A percentile compares a stretch with the other conserved stretches of the same genome.
Evolutionary conservation across 2,113 vertebrate genomes (phyloP).

Genomic region (Misgurnus anguillicaudatus): DNA sequence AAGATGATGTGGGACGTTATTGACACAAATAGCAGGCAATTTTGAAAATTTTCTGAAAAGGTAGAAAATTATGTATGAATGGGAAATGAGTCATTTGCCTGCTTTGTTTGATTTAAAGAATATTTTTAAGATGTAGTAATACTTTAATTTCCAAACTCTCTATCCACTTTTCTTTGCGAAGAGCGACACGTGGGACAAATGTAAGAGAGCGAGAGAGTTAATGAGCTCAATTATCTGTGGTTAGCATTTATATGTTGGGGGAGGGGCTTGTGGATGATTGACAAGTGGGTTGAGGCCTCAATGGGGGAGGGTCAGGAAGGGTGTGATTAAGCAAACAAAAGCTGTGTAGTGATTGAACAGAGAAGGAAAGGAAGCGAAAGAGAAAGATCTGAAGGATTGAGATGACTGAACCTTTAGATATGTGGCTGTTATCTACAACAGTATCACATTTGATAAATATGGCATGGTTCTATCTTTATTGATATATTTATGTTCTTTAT

Average conservation of each 20-base stretch:
- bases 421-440: constrained; percentile 11
- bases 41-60: neutral
- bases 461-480: neutral
- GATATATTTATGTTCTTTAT: constrained; percentile 7
- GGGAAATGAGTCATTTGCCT: neutral
- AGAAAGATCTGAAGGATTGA: constrained; percentile 15
- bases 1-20: neutral
- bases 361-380: neutral
- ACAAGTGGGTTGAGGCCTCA: constrained; percentile 35
- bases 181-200: constrained; percentile 25
- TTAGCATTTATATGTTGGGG: constrained; percentile 34
- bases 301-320: constrained; percentile 36
- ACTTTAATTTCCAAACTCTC: constrained; percentile 32
- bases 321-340: constrained; percentile 51
- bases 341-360: constrained; percentile 16
- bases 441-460: neutral
- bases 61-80: neutral
- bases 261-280: constrained; percentile 46
- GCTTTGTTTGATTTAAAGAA: constrained; percentile 44
- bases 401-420: constrained; percentile 1
- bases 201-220: constrained; percentile 42
- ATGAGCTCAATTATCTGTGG: constrained; percentile 56
- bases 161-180: neutral
- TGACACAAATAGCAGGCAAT: constrained; percentile 7
- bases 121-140: constrained; percentile 46